Evolutionary conservation across 2,888 invertebrate species (phyloP), one percentile per base, ranked within the genome.

Genomic region (Microdon myrmicae): DNA sequence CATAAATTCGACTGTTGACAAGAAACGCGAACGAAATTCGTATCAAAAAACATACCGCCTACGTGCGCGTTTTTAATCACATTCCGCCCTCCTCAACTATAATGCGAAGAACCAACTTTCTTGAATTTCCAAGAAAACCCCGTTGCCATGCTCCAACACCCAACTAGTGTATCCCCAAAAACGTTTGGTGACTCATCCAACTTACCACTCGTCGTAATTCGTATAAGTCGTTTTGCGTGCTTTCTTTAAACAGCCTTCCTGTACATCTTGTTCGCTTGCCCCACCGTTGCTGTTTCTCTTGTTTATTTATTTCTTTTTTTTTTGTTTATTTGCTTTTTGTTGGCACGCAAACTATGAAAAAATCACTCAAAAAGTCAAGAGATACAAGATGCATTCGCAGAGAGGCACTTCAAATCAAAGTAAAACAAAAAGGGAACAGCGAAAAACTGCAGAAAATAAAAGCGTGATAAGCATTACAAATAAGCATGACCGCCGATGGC

Each of bases 241-340:
- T 64, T 64, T 64, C 64, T 64, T 61, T 60, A 31, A 14, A 45
- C 58, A 45, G n/a, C n/a, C n/a, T n/a, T n/a, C n/a, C n/a, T n/a
- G n/a, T n/a, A n/a, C n/a, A n/a, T n/a, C n/a, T n/a, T n/a, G n/a
- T n/a, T n/a, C n/a, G n/a, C n/a, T n/a, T n/a, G n/a, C n/a, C n/a
- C n/a, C n/a, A n/a, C n/a, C n/a, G n/a, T n/a, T n/a, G n/a, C n/a
- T n/a, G n/a, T 59, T 59, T 20, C 43, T 43, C 32, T 34, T 34
- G 35, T 12, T 41, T 10, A n/a, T n/a, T n/a, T n/a, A n/a, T n/a
- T n/a, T n/a, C 16, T 35, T 35, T 3, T 6, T 10, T 39, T 29
- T 28, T 9, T 9, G 13, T 28, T 16, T 28, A 9, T 17, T 39
- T 39, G 7, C 16, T 20, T 28, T 31, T 16, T 28, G 34, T 56